phyloP scores from a whole-genome alignment of 2,113 vertebrate species.

The Caretta caretta region DNA sequence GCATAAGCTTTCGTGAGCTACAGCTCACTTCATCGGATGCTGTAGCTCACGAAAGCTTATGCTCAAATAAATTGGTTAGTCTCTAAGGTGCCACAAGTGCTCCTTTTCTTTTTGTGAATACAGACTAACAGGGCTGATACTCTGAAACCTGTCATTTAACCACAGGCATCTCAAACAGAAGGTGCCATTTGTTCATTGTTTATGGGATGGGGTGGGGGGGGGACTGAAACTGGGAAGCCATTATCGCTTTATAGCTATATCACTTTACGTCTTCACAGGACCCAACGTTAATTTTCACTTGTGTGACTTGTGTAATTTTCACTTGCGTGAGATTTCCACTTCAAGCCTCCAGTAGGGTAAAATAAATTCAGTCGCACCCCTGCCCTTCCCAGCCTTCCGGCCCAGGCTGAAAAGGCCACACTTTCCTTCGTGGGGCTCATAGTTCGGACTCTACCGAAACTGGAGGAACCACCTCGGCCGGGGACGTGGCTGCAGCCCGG shows the following conservation, averaged over 20 bases:
- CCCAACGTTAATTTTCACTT: neutral
- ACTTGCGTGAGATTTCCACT: neutral
- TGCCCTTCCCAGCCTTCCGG: neutral
- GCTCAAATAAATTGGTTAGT: too few relatives aligned
- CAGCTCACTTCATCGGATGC: too few relatives aligned
- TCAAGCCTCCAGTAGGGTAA: neutral
- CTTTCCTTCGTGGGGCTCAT: neutral
- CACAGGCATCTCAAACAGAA: neutral
- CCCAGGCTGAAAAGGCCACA: neutral
- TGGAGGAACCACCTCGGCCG: neutral
- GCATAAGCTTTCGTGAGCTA: too few relatives aligned
- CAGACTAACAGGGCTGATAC: too few relatives aligned
- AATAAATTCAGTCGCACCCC: neutral
- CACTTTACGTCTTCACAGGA: neutral
- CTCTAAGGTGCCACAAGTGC: too few relatives aligned
- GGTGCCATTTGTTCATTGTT: neutral
- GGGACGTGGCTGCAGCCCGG: neutral
- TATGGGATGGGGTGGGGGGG: neutral
- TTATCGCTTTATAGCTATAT: neutral
- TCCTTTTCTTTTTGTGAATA: too few relatives aligned
- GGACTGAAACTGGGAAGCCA: neutral
- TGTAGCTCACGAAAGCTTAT: too few relatives aligned
- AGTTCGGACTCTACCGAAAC: neutral
- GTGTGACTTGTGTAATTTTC: too few relatives aligned
- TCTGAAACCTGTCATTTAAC: neutral